Evolutionary conservation across 2,888 invertebrate species (phyloP), one percentile per base, ranked within the genome.

Genomic region (Agriopis marginaria): DNA sequence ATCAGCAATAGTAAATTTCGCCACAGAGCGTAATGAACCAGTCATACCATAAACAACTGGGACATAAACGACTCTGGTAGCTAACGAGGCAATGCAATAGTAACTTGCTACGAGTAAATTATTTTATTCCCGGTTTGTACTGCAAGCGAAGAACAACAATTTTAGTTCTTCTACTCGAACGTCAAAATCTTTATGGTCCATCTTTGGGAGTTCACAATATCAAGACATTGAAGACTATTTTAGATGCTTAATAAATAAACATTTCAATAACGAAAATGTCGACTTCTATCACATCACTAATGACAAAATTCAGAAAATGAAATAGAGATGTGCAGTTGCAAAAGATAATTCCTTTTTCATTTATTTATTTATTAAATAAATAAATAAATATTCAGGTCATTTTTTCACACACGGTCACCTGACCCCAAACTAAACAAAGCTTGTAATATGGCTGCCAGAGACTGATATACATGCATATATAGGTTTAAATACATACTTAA

Each of bases 21-120:
- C 58, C 45, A 58, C 10, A 56, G 17, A 70, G 73, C 71, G 71
- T 79, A 82, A 83, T 82, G 79, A 80, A 79, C 78, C 68, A 70
- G 79, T 75, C 75, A 63, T 70, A 9, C 74, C 74, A 80, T 84
- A 84, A 83, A 83, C 77, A 79, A 82, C 78, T 7, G 32, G 47
- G 40, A 54, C 58, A 74, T 72, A 80, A 82, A 80, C 80, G 80
- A 80, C 69, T 73, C 77, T 81, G 66, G 77, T 79, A 69, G 69
- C 69, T 82, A 82, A 81, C 75, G 70, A 78, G 77, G 75, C 70
- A 69, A 72, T 70, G 62, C 73, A 75, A 75, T 70, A 72, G 63
- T 70, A 75, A 76, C 75, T 79, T 77, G 77, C 75, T 72, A 10
- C 23, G 11, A 23, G 23, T 47, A 39, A 54, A 54, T 32, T 7